Conservation (phyloP, 2,113 vertebrate genomes). For the Oncorhynchus gorbuscha region DNA sequence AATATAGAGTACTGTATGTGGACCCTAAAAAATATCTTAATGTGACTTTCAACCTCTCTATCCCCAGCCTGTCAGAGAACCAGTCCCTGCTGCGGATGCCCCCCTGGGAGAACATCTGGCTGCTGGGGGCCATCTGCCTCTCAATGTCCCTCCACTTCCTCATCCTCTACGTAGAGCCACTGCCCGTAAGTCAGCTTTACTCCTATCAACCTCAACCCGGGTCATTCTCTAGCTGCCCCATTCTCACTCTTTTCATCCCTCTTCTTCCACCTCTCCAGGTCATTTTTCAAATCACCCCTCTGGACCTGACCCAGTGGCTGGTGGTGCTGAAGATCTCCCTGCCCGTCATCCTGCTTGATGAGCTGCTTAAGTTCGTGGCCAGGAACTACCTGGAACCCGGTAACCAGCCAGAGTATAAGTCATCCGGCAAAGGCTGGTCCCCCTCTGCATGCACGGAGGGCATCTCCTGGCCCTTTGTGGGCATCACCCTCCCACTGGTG, state of each 20-base stretch:
- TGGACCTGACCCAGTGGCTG: constrained; percentile 92
- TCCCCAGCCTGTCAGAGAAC: constrained; percentile 90
- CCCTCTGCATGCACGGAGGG: constrained; percentile 89
- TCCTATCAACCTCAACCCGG: background rate
- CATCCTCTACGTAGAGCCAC: constrained; percentile 96
- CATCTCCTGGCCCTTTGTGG: constrained; percentile 96
- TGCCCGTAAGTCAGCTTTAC: constrained; percentile 83
- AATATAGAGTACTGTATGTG: background rate
- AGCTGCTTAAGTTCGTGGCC: constrained; percentile 92
- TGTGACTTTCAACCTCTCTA: background rate
- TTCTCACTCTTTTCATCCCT: background rate
- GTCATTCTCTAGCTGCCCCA: background rate
- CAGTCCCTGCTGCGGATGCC: constrained; percentile 97
- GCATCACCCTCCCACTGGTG: constrained; percentile 88
- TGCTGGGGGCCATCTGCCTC: constrained; percentile 96
- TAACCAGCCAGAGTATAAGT: constrained; percentile 86
- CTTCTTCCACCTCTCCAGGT: constrained; percentile 72
- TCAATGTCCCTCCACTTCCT: constrained; percentile 99
- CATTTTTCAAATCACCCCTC: constrained; percentile 98
- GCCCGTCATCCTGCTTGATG: constrained; percentile 96
- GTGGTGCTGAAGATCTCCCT: constrained; percentile 98
- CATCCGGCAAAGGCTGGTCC: constrained; percentile 76
- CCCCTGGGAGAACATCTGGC: constrained; percentile 97
- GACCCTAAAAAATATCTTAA: background rate
- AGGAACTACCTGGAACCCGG: constrained; percentile 96